Evolutionary conservation across 2,888 invertebrate species (phyloP), one percentile per base, ranked within the genome.

Genomic region (Dasysyrphus tricinctus): DNA sequence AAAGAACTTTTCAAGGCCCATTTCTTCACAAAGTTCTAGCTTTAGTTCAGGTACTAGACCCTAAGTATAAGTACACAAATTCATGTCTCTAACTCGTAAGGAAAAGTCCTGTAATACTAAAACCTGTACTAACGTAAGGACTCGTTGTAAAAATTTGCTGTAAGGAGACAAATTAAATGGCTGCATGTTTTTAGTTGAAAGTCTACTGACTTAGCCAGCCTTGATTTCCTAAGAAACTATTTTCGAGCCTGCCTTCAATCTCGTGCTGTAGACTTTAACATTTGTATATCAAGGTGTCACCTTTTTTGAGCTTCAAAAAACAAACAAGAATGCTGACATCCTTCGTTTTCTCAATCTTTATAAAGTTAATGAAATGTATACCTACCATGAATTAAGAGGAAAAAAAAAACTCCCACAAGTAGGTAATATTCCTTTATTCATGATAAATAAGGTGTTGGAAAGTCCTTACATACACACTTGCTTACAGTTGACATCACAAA

Each of bases 401-500:
- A 24, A 44, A 44, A 44, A 29, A 5, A 16, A n/a, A 14, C 19
- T 11, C 39, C 19, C 11, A 19, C 19, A 16, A 59, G 59, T 37
- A 19, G 37, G 54, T n/a, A 54, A 16, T 59, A 12, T 12, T 59
- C 37, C 16, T 65, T 65, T 65, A 32, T 47, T 65, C 47, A 47
- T 65, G 16, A 47, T 47, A 16, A 65, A 65, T 39, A 39, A 61
- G 65, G 65, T 65, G 65, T 65, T 65, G 24, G n/a, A 47, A 47
- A 65, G 16, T 16, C 47, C 47, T 65, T 12, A 37, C 37, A 49
- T 19, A 49, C 29, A 67, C 47, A 34, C 77, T 32, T 24, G 24
- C 61, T 39, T 57, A 63, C 69, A 65, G 65, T 65, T 65, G 44
- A 47, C 65, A 65, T 65, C 59, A 49, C 67, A 47, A 78, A 74